Evolutionary conservation across 2,888 invertebrate species (phyloP).

Genomic region (Drosophila stalkeri): DNA sequence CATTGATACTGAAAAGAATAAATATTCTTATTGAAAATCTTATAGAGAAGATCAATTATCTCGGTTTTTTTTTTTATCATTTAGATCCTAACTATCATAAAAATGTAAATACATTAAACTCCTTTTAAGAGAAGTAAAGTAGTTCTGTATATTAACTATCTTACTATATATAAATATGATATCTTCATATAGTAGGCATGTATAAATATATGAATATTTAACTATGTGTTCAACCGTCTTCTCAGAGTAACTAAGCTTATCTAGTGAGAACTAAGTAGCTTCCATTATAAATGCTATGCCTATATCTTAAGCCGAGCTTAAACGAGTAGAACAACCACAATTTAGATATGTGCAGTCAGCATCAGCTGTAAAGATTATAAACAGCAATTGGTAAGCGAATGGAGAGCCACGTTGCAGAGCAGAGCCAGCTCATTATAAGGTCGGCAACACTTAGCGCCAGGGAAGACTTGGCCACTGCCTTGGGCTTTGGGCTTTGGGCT

Average conservation of each 20-base stretch:
- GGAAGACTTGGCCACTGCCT: slow-evolving; percentile 5
- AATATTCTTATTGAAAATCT: not conserved
- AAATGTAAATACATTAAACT: too few species aligned
- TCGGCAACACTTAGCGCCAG: slow-evolving; percentile 76
- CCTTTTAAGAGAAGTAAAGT: too few species aligned
- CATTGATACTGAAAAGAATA: not conserved
- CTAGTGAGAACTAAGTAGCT: not conserved
- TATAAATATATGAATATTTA: too few species aligned
- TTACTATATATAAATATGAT: too few species aligned
- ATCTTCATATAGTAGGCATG: too few species aligned
- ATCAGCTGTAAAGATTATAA: slow-evolving; percentile 69
- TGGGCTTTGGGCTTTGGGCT: slow-evolving; percentile 1
- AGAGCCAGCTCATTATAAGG: slow-evolving; percentile 66
- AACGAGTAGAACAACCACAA: slow-evolving; percentile 15
- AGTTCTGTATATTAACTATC: too few species aligned
- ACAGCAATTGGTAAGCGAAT: slow-evolving; percentile 63
- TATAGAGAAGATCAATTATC: not conserved
- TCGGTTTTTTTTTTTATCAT: too few species aligned
- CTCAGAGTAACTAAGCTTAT: not conserved
- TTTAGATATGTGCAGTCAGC: slow-evolving; percentile 28
- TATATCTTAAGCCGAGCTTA: not conserved
- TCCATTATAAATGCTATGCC: not conserved
- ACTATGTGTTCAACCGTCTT: not conserved
- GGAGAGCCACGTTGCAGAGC: slow-evolving; percentile 37
- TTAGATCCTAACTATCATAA: too few species aligned